Percentiles rank a stretch among this genome's conserved stretches.
phyloP scores from a whole-genome alignment of 2,888 invertebrate species.

The Heterodera filipjevi region DNA sequence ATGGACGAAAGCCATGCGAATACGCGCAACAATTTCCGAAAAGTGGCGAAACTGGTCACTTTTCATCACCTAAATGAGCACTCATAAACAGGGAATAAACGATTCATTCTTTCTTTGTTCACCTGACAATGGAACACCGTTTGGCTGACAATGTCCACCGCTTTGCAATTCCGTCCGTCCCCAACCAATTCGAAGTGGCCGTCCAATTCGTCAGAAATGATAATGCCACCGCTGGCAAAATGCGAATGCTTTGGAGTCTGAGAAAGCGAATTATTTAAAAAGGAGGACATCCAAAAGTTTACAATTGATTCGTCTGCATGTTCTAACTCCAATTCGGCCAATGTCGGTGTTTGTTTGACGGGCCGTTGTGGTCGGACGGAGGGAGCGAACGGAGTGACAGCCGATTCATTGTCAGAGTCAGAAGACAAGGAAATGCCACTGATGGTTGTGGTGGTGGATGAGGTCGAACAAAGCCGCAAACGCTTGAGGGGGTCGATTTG shows the following conservation, averaged over 20 bases:
- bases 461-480: constrained; percentile 1
- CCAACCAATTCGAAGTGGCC: constrained; percentile 35
- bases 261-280: background rate
- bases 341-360: constrained; percentile 2
- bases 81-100: background rate
- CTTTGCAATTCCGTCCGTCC: constrained; percentile 42
- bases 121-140: constrained; percentile 41
- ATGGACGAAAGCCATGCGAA: constrained; percentile 23
- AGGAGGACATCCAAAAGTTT: background rate
- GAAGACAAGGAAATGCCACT: background rate
- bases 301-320: constrained; percentile 22
- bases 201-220: background rate
- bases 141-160: constrained; percentile 39
- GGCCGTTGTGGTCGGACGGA: background rate
- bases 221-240: constrained; percentile 3
- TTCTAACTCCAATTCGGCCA: constrained; percentile 38
- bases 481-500: constrained; percentile 7
- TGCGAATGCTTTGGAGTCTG: constrained; percentile 1
- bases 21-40: constrained; percentile 32
- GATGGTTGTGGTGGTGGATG: background rate
- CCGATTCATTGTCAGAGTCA: background rate
- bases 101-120: background rate
- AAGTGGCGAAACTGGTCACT: constrained; percentile 19
- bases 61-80: background rate
- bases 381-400: background rate